Conservation (phyloP, 2,113 vertebrate genomes). For the Morone chrysops region DNA sequence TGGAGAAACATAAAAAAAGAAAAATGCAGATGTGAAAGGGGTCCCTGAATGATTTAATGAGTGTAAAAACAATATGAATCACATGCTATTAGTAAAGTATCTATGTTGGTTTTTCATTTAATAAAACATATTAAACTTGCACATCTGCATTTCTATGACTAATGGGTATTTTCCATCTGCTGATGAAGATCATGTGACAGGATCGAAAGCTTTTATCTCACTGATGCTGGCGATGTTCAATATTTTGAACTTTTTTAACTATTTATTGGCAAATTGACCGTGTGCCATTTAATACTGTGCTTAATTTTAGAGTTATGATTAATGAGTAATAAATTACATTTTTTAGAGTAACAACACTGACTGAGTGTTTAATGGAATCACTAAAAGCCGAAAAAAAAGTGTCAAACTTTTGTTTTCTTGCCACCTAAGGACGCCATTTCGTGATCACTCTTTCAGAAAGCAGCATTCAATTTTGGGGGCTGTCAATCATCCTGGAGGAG, state of each 20-base stretch:
- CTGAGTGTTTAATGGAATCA: background rate
- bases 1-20: background rate
- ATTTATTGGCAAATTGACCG: background rate
- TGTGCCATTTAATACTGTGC: background rate
- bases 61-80: background rate
- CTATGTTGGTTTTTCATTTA: too few species aligned
- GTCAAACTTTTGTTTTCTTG: slow-evolving; percentile 24
- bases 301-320: too few species aligned
- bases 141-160: background rate
- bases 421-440: background rate
- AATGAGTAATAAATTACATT: too few species aligned
- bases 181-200: background rate
- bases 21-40: background rate
- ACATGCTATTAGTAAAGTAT: background rate
- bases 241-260: background rate
- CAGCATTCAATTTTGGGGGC: slow-evolving; percentile 4
- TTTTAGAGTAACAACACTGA: too few species aligned
- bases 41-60: background rate
- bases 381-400: background rate
- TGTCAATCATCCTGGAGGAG: slow-evolving; percentile 27
- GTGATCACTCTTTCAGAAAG: slow-evolving; percentile 17
- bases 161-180: background rate
- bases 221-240: background rate
- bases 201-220: background rate
- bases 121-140: background rate